These are phyloP conservation scores for Thalassoma bifasciatum DNA, from an alignment of 2,113 vertebrate species.

Conservation along the genomic window DNA sequence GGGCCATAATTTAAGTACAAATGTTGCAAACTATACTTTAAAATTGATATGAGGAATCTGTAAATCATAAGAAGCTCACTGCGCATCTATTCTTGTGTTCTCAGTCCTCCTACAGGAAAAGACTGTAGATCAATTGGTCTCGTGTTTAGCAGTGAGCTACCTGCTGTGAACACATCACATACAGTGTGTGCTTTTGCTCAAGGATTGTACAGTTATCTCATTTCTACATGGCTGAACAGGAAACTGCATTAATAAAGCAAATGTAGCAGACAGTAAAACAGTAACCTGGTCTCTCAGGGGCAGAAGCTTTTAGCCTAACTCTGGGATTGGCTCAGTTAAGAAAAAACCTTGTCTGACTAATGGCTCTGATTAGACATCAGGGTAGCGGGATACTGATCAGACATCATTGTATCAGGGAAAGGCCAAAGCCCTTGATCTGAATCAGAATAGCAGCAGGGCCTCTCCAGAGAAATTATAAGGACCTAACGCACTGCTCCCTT, in stretches of 20 bases:
- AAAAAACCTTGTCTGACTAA: constrained; percentile 31
- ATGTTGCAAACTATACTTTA: neutral
- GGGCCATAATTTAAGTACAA: no score
- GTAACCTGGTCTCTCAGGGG: constrained; percentile 18
- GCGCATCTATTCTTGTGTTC: no score
- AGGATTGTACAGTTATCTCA: neutral
- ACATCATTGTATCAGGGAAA: constrained; percentile 38
- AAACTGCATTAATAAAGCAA: neutral
- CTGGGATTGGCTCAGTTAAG: constrained; percentile 32
- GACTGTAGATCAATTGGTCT: no score
- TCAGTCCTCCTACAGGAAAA: no score
- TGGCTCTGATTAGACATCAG: constrained; percentile 39
- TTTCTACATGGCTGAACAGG: constrained; percentile 10
- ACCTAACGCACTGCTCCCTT: constrained; percentile 29
- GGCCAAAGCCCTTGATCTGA: constrained; percentile 49
- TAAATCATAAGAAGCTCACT: no score
- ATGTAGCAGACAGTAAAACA: constrained; percentile 13
- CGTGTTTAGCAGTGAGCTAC: no score
- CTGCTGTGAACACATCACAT: no score
- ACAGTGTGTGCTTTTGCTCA: neutral
- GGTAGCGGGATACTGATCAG: constrained; percentile 49
- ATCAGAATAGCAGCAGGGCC: constrained; percentile 39
- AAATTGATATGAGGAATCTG: neutral
- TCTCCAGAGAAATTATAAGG: constrained; percentile 48
- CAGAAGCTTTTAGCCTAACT: constrained; percentile 26